Base-by-base conservation (phyloP, 2,113 vertebrate species). In the Ochotona princeps region DNA sequence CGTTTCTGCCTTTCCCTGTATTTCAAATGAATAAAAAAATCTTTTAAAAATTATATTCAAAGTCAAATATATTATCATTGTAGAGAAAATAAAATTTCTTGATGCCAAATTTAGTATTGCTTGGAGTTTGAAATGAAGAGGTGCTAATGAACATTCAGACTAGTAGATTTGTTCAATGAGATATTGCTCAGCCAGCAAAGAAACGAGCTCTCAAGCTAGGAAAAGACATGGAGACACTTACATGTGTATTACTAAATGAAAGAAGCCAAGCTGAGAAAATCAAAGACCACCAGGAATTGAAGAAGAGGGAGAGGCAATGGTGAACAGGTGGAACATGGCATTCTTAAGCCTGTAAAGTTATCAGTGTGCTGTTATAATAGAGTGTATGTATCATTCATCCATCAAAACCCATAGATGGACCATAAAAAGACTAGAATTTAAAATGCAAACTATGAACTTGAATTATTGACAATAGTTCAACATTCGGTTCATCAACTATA, bases 91-190 rank as follows among this genome's bases (percentile, higher is more conserved):
- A 44, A 44, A 44, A 44, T 44, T 44, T 44, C 38, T 44, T 44
- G 38, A 44, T 44, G 38, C 38, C 38, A 67, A 91, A 95, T 30
- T 23, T 23, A 86, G 63, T 21, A 94, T n/a, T 86, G 35, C 81
- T 87, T 78, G 81, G 69, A 75, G 76, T 57, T 23, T 89, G n/a
- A 25, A 76, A 76, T 87, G 81, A 54, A 85, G 28, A 61, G 57
- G 12, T 0, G 20, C 3, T 61, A 67, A 65, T 69, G 25, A 92
- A 70, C 30, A 79, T 80, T 44, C 20, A 85, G 47, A 47, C 7
- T 30, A 47, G 25, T 79, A 54, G 8, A 75, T 23, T 75, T 20
- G 30, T 75, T 89, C 49, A 79, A 4, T 25, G n/a, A 11, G 63
- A 44, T 49, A 25, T 49, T 91, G 83, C 30, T 47, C 17, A 74